Conservation (phyloP, 2,888 invertebrate species). For the Eucera pruinosa region DNA sequence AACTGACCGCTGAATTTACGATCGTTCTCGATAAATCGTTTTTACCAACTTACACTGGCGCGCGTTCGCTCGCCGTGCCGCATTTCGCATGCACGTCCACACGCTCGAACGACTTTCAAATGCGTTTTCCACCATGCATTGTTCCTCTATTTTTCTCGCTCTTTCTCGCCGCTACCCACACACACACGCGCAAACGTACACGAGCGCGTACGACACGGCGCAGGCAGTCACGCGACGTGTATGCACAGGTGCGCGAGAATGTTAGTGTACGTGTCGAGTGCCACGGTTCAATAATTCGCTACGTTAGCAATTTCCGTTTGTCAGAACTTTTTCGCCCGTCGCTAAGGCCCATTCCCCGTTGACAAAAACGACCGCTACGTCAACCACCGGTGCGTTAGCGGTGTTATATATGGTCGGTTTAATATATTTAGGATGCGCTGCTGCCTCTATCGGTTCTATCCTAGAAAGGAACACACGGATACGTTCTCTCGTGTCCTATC, state of each 20-base stretch:
- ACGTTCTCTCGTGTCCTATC: not conserved
- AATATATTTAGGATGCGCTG: not conserved
- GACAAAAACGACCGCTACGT: slow-evolving; percentile 4
- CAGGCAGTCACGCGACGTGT: not conserved
- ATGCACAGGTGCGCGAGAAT: not conserved
- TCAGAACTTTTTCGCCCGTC: slow-evolving; percentile 48
- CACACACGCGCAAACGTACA: not conserved
- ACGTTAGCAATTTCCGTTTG: slow-evolving; percentile 67
- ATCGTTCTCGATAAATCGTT: slow-evolving; percentile 54
- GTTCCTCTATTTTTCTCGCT: slow-evolving; percentile 53
- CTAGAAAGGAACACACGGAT: not conserved
- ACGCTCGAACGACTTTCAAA: slow-evolving; percentile 63
- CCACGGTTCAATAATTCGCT: slow-evolving; percentile 69
- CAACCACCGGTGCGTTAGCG: not conserved
- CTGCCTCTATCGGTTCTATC: not conserved
- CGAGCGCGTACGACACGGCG: no score
- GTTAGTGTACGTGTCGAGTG: slow-evolving; percentile 27
- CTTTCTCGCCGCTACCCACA: not conserved
- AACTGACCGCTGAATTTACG: slow-evolving; percentile 44
- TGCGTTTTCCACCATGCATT: slow-evolving; percentile 63
- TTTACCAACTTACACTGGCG: slow-evolving; percentile 53
- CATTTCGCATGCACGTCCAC: slow-evolving; percentile 57
- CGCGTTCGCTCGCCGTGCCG: slow-evolving; percentile 15
- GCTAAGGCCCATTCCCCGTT: not conserved
- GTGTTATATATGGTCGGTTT: not conserved